phyloP scores from a whole-genome alignment of 2,888 invertebrate species.

The Gasteruption jaculator region DNA sequence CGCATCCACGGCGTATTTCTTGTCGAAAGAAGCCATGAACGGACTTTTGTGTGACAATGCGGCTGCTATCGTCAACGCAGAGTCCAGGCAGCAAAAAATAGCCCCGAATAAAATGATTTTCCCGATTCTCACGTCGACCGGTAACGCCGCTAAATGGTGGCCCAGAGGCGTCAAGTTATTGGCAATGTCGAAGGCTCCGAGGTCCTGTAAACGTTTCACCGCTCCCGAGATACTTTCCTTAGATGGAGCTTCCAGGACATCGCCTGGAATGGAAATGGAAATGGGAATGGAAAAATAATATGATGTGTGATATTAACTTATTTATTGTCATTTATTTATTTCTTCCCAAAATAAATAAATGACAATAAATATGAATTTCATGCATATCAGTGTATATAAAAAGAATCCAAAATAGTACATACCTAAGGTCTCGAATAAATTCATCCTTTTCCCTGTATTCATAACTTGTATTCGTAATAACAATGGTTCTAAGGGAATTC shows the following conservation, averaged over 20 bases:
- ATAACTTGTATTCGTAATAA: slow-evolving; percentile 72
- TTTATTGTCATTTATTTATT: neutral
- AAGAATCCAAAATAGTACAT: slow-evolving; percentile 33
- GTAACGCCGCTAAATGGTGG: slow-evolving; percentile 80
- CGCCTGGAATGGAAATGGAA: slow-evolving; percentile 53
- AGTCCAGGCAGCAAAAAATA: slow-evolving; percentile 88
- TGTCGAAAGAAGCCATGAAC: slow-evolving; percentile 71
- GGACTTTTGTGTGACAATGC: slow-evolving; percentile 77
- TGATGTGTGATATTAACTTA: slow-evolving; percentile 1
- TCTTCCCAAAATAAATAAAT: no score
- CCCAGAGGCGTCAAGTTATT: slow-evolving; percentile 79
- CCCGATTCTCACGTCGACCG: slow-evolving; percentile 88
- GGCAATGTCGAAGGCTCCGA: slow-evolving; percentile 74
- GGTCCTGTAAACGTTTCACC: slow-evolving; percentile 66
- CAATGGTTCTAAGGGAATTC: slow-evolving; percentile 82
- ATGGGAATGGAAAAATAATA: neutral
- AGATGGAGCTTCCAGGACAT: slow-evolving; percentile 71
- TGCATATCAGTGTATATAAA: no score
- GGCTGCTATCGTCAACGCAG: slow-evolving; percentile 86
- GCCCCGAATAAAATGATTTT: slow-evolving; percentile 89
- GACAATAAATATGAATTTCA: no score
- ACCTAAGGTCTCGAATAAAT: slow-evolving; percentile 58
- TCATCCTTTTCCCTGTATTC: slow-evolving; percentile 47
- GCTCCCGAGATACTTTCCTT: slow-evolving; percentile 66
- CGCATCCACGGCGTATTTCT: slow-evolving; percentile 65